Evolutionary conservation across 2,888 invertebrate species (phyloP), one percentile per base, ranked within the genome.

Genomic region (Leptopilina drosophilae): DNA sequence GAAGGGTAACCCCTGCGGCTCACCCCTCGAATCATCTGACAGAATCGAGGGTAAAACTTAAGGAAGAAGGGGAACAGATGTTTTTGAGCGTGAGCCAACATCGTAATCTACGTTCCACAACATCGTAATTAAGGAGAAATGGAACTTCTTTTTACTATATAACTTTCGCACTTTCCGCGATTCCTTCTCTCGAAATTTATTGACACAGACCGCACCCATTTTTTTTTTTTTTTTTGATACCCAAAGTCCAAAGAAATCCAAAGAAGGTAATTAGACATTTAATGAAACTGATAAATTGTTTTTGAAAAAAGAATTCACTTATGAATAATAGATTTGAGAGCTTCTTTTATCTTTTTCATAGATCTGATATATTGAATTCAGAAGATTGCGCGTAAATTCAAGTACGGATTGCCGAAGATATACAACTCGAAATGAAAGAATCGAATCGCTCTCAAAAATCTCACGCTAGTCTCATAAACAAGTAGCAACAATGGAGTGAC

Each of bases 121-220:
- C 91, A 91, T 91, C 89, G 88, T 91, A 91, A 91, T 91, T 91
- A 91, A 91, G 89, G 89, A 89, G 89, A 91, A 89, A 90, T 90
- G 86, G 83, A 88, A 87, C 84, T 84, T 85, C 80, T 79, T 79
- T 78, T 73, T 40, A 56, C 73, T 56, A 26, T 33, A n/a, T 40
- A 53, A 73, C 73, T 56, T 56, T 56, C n/a, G 7, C 42, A 42
- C 42, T 56, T 56, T 56, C 33, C 56, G 26, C 56, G 56, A 56
- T 56, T 73, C 56, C 40, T 53, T 69, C 33, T 69, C 33, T 9
- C 5, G 5, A 8, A 73, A 73, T 73, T 73, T 73, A 73, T 73
- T 56, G 73, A 14, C 40, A 33, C 14, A 20, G 14, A 6, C 3
- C 15, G 8, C 73, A 56, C 56, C 56, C 53, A 53, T 9, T 62